These are phyloP conservation scores for Chaetoderma sp. DNA, from an alignment of 2,888 invertebrate species.

Conservation along the genomic window DNA sequence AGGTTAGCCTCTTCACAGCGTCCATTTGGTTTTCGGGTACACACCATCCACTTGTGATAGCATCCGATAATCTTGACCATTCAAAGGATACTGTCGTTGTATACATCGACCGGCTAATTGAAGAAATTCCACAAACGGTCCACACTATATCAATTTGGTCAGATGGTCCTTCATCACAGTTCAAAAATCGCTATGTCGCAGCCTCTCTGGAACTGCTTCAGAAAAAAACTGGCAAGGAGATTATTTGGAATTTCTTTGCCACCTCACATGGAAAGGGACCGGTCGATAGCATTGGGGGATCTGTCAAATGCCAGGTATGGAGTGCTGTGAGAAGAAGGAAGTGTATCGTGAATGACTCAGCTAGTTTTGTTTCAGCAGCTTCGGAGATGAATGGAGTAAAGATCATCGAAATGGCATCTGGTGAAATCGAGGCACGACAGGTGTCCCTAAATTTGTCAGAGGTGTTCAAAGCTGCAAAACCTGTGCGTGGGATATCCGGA, in stretches of 20 bases:
- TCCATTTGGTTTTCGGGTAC: slow-evolving; percentile 1
- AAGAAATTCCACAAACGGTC: slow-evolving; percentile 3
- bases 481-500: too few relatives aligned
- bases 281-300: slow-evolving; percentile 19
- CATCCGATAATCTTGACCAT: slow-evolving; percentile 5
- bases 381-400: too few relatives aligned
- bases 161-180: slow-evolving; percentile 20
- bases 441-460: too few relatives aligned
- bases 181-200: slow-evolving; percentile 14
- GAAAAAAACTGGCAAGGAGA: neutral
- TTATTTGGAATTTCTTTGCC: slow-evolving; percentile 21
- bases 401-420: too few relatives aligned
- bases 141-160: slow-evolving; percentile 13
- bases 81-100: slow-evolving; percentile 12
- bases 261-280: slow-evolving; percentile 23
- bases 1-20: slow-evolving; percentile 14
- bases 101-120: neutral
- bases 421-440: too few relatives aligned
- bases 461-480: too few relatives aligned
- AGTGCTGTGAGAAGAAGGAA: neutral
- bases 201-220: neutral
- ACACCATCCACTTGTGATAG: slow-evolving; percentile 9
- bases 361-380: neutral
- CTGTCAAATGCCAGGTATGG: slow-evolving; percentile 1
- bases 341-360: neutral